Evolutionary conservation across 2,113 vertebrate species (phyloP), one percentile per base, ranked within the genome.

Genomic region (Myrmophylax atrothorax): DNA sequence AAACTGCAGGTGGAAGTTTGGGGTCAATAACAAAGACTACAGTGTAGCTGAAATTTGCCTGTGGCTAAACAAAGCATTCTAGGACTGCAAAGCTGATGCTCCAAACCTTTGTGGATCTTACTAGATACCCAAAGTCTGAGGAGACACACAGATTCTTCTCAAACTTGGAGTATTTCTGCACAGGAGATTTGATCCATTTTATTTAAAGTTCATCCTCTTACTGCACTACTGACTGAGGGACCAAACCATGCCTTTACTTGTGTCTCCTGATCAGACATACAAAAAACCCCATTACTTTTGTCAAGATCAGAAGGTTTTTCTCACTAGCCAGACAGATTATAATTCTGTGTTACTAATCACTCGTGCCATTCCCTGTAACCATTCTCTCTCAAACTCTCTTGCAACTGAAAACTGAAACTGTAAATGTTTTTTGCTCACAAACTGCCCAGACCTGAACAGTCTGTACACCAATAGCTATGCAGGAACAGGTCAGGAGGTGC

Each of bases 31-130:
- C 5, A 53, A 35, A 31, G 29, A 26, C 11, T 23, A 3, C 42
- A 73, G 19, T 1, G 1, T 5, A 22, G 47, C 19, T 77, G 49
- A 55, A n/a, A 60, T 26, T 12, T 1, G 0, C 15, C 47, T 42
- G 38, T 31, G 50, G 12, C 29, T 42, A 67, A 77, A 40, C 3
- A 53, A 62, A 60, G 19, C 10, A n/a, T 24, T 56, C 16, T 12
- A 55, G 2, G 9, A 46, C 60, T n/a, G 7, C 14, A n/a, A 33
- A 68, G 24, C 5, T 49, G 24, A 44, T 0, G 0, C 29, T 78
- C n/a, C 18, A 29, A 31, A 37, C 9, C 31, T 73, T 26, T 49
- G 22, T 3, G 11, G 28, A 31, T 14, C 33, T 92, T 31, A 52
- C 1, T 2, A 5, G 19, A 18, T 8, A 31, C 6, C 25, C 3